A percentile compares a stretch with the other conserved stretches of the same genome.
Conservation (phyloP, 2,888 invertebrate genomes). For the Blastobasis lacticolella region DNA sequence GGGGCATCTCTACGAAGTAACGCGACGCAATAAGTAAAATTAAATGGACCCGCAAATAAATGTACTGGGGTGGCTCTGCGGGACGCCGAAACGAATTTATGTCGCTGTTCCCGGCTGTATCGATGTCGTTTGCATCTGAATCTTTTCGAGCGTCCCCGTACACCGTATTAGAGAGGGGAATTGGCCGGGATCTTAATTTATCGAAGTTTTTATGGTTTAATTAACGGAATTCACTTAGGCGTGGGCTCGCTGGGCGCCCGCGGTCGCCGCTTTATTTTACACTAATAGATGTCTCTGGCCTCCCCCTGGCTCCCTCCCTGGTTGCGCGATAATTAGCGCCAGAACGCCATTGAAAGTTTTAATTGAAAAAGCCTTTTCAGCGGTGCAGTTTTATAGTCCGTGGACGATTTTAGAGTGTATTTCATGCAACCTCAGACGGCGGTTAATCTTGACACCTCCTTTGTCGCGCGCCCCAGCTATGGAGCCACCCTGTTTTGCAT, state of each 20-base stretch:
- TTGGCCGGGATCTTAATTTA: constrained; percentile 75
- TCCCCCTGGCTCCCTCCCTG: background rate
- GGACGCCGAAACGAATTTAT: constrained; percentile 46
- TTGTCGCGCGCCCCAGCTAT: constrained; percentile 17
- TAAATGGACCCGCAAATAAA: constrained; percentile 62
- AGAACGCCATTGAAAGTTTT: constrained; percentile 66
- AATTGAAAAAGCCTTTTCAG: constrained; percentile 64
- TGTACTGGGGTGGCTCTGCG: constrained; percentile 34
- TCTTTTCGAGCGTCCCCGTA: constrained; percentile 46
- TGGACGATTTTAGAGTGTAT: constrained; percentile 57
- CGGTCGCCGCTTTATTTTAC: constrained; percentile 30
- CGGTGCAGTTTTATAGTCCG: constrained; percentile 62
- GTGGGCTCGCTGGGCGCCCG: constrained; percentile 35
- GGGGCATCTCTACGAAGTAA: constrained; percentile 31
- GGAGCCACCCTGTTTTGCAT: background rate
- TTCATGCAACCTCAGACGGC: constrained; percentile 30
- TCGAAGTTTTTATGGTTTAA: constrained; percentile 76
- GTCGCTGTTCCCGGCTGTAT: constrained; percentile 47
- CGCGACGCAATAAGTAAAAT: constrained; percentile 46
- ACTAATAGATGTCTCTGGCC: constrained; percentile 60
- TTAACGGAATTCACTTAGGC: constrained; percentile 75
- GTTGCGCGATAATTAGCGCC: constrained; percentile 59
- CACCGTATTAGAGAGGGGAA: constrained; percentile 70
- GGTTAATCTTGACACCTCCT: constrained; percentile 40
- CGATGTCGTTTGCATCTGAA: constrained; percentile 71